Evolutionary conservation across 1,140 invertebrate genomes (phyloP), one percentile per base, ranked within the genome.

Genomic region (Trichoplusia ni): DNA sequence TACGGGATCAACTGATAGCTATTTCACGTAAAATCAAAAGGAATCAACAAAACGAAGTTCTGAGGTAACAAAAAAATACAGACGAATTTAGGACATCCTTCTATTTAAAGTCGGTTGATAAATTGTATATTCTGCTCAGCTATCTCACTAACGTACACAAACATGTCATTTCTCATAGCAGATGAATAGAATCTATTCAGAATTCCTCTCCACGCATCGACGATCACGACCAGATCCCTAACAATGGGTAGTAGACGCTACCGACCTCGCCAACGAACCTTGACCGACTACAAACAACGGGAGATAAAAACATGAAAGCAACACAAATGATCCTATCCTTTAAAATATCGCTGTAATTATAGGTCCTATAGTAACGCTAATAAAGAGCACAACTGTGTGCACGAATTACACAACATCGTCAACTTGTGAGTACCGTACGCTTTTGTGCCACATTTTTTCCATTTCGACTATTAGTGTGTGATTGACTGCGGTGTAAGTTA

Each of bases 211-310:
- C 59, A 67, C 40, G 65, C 65, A 31, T 35, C 58, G 51, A 40
- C 16, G 51, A 37, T 62, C 59, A 60, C 56, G 56, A 66, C 25
- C 38, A 56, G 38, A 19, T 58, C 58, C 19, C 23, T 7, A 62
- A 67, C 65, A 67, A 67, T 67, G 49, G 59, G 56, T 19, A 38
- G 59, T 37, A 60, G 56, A 47, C 21, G 42, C 64, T 40, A 59
- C 58, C 37, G 58, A 61, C 64, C 65, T 67, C 65, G 56, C 13
- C 49, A 51, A 47, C 58, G 51, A 67, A 51, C 65, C 65, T 67
- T 62, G 65, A 59, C 65, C 51, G 59, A 58, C 23, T 56, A 21
- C 40, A 35, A 53, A 53, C 35, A 56, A 21, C 16, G 21, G 46
- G 16, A 49, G 59, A 62, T 23, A 51, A 46, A 62, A 62, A 62